Evolutionary conservation across 30 jellyfish, hydroid and myxozoan genomes (phyloP).

Genomic region (Aurelia sp.): DNA sequence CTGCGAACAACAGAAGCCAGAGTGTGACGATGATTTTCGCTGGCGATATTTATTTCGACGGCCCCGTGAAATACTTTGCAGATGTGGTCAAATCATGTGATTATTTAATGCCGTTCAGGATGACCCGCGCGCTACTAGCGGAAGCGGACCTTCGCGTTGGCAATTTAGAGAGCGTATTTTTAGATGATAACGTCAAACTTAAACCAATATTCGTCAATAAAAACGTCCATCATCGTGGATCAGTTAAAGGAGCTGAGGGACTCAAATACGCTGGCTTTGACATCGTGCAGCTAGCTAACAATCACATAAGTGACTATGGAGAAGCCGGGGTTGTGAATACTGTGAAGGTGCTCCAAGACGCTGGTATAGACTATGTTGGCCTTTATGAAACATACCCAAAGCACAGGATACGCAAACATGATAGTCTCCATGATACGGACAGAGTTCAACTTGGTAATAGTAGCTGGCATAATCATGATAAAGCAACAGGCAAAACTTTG

Average conservation of each 20-base stretch:
- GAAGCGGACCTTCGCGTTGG: constrained; percentile 76
- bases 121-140: constrained; percentile 14
- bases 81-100: constrained; percentile 58
- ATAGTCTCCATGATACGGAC: too few species aligned
- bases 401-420: too few species aligned
- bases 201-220: constrained; percentile 7
- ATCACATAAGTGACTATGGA: constrained; percentile 78
- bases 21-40: constrained; percentile 53
- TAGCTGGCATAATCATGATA: too few species aligned
- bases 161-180: constrained; percentile 53
- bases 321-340: constrained; percentile 62
- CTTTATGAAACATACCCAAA: neutral
- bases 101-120: constrained; percentile 28
- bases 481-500: too few species aligned
- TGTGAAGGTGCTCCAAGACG: constrained; percentile 22
- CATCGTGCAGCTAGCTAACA: constrained; percentile 67
- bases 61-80: constrained; percentile 64
- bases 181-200: neutral
- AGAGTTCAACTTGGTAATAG: too few species aligned
- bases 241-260: constrained; percentile 55
- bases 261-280: constrained; percentile 83
- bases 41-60: constrained; percentile 70
- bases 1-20: neutral
- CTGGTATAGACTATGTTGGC: constrained; percentile 70
- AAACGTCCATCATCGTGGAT: constrained; percentile 40